A percentile compares a stretch with the other conserved stretches of the same genome.
phyloP scores from a whole-genome alignment of 2,113 vertebrate genomes.

The Phaethornis superciliosus region DNA sequence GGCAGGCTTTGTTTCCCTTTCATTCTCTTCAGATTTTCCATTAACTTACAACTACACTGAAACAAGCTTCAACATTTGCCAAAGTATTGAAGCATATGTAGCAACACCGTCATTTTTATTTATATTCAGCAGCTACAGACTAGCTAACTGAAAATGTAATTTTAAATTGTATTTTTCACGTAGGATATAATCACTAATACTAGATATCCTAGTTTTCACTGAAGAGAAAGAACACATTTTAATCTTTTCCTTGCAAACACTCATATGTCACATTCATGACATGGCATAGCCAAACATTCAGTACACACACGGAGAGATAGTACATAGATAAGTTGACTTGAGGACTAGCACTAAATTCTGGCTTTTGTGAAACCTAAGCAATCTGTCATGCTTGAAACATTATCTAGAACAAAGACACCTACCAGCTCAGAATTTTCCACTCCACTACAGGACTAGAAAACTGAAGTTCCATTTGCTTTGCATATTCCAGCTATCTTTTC shows the following conservation, averaged over 20 bases:
- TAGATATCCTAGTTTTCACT: not conserved
- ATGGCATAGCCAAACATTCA: not conserved
- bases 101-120: not conserved
- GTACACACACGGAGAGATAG: not conserved
- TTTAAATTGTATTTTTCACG: not conserved
- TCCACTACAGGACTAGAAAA: not conserved
- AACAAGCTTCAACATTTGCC: not conserved
- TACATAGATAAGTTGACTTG: not conserved
- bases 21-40: conserved; percentile 24
- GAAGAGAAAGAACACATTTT: not conserved
- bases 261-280: rapidly evolving
- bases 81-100: not conserved
- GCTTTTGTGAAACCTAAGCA: not conserved
- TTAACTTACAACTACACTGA: not conserved
- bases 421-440: not conserved
- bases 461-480: not conserved
- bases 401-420: rapidly evolving
- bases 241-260: not conserved
- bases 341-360: not conserved
- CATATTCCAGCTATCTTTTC: not conserved
- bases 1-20: not conserved
- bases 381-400: rapidly evolving
- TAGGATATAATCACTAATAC: not conserved
- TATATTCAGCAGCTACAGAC: not conserved
- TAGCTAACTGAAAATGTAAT: not conserved